Percentiles rank a stretch among this genome's conserved stretches.
These are phyloP conservation scores for Suricata suricatta DNA, from an alignment of 2,113 vertebrate species.

Conservation along the genomic window DNA sequence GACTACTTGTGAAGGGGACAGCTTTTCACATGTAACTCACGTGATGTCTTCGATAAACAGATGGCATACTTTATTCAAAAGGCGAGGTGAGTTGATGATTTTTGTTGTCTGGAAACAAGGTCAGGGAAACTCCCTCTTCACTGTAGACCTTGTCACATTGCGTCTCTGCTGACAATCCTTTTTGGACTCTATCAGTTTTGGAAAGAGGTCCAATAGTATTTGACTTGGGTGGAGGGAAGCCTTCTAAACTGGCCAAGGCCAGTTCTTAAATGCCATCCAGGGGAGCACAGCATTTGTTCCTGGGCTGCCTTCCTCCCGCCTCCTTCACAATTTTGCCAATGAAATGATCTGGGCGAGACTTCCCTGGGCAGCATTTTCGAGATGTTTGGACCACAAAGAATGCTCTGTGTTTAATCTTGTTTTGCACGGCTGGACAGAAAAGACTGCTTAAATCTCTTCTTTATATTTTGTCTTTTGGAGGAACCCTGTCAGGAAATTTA, in stretches of 20 bases:
- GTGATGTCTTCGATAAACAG: not conserved
- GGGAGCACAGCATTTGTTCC: not conserved
- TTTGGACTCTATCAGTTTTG: not conserved
- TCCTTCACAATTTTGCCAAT: not conserved
- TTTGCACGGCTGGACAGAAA: not conserved
- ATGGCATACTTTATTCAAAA: not conserved
- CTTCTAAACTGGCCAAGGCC: not conserved
- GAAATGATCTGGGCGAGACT: not conserved
- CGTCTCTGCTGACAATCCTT: not conserved
- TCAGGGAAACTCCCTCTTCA: not conserved
- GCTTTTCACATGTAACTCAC: not conserved
- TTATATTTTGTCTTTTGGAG: conserved; percentile 46
- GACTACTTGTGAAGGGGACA: not conserved
- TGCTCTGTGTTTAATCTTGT: not conserved
- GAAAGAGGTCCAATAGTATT: not conserved
- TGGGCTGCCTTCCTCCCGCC: not conserved
- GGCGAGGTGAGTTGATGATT: not conserved
- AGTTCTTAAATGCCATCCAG: not conserved
- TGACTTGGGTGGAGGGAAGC: not conserved
- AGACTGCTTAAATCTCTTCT: not conserved
- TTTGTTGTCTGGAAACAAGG: not conserved
- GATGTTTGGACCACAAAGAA: not conserved
- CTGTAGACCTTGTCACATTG: rapidly evolving
- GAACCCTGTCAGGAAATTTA: conserved; percentile 75
- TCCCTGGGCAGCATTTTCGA: not conserved